A percentile compares a stretch with the other conserved stretches of the same genome.
These are phyloP conservation scores for Tragulus kanchil DNA, from an alignment of 2,113 vertebrate species.

Conservation along the genomic window DNA sequence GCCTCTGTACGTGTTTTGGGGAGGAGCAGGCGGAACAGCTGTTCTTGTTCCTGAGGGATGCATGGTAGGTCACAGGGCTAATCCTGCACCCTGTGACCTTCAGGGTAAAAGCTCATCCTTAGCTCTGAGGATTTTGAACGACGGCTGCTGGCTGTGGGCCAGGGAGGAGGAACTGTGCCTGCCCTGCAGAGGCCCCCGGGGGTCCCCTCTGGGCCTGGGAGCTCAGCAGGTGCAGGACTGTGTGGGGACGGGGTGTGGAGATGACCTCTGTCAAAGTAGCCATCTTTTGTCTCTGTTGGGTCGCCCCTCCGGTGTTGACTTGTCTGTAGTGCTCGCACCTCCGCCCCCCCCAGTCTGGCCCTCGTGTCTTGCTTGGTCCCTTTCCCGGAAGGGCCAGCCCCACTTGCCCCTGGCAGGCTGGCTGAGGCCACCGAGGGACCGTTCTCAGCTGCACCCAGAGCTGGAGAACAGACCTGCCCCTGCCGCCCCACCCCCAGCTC, in stretches of 20 bases:
- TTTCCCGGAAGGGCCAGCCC: slow-evolving; percentile 69
- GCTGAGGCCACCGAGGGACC: slow-evolving; percentile 74
- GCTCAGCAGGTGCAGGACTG: too few relatives aligned
- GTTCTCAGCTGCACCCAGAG: slow-evolving; percentile 60
- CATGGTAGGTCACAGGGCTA: not conserved
- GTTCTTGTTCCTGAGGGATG: not conserved
- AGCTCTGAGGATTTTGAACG: not conserved
- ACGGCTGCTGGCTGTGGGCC: not conserved
- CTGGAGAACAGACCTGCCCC: slow-evolving; percentile 65
- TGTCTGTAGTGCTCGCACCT: slow-evolving; percentile 80
- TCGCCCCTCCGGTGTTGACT: slow-evolving; percentile 85
- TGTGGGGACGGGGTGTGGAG: too few relatives aligned
- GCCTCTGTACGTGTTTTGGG: not conserved
- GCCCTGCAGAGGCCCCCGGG: too few relatives aligned
- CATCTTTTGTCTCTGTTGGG: slow-evolving; percentile 88
- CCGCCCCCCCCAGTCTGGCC: slow-evolving; percentile 38
- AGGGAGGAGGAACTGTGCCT: not conserved
- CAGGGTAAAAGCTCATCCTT: not conserved
- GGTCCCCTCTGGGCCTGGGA: too few relatives aligned
- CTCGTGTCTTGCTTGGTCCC: slow-evolving; percentile 77
- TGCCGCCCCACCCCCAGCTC: not conserved
- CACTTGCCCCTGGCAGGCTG: slow-evolving; percentile 69
- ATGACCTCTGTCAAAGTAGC: too few relatives aligned
- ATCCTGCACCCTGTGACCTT: not conserved
- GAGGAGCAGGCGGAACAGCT: not conserved